These are phyloP conservation scores for Antheraea assamensis DNA, from an alignment of 2,888 invertebrate genomes.

Conservation along the genomic window DNA sequence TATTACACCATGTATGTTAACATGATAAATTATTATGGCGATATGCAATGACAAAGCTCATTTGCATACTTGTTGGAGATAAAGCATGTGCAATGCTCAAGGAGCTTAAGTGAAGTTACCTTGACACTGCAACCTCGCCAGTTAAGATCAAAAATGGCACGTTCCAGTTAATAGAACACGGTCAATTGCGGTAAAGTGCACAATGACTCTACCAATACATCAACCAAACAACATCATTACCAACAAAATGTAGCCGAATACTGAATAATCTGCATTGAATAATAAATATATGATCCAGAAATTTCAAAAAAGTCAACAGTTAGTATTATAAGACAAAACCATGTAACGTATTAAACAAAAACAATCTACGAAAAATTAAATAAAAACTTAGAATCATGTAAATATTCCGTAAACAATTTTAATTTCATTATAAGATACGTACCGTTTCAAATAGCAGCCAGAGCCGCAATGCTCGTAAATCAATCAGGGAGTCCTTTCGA, in stretches of 20 bases:
- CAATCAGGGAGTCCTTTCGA: conserved; percentile 61
- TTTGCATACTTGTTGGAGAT: conserved; percentile 37
- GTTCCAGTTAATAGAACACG: conserved; percentile 65
- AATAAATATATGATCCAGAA: no score
- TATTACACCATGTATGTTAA: conserved; percentile 18
- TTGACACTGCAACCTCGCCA: conserved; percentile 70
- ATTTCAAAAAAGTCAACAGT: no score
- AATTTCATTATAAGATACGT: conserved; percentile 40
- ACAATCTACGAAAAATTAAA: neutral
- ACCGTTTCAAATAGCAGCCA: conserved; percentile 66
- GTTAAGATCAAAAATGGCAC: conserved; percentile 57
- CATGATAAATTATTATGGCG: conserved; percentile 24
- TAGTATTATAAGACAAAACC: neutral
- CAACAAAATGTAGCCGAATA: neutral
- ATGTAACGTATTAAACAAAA: neutral
- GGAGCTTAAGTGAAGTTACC: conserved; percentile 49
- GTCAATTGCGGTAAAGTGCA: conserved; percentile 54
- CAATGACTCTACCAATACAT: conserved; percentile 53
- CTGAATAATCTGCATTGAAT: no score
- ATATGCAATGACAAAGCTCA: conserved; percentile 27
- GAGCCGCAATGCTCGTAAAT: conserved; percentile 57
- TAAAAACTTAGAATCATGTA: neutral
- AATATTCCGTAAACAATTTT: neutral
- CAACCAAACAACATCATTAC: conserved; percentile 26
- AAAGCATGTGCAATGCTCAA: conserved; percentile 41